Base-by-base conservation (phyloP, 2,797 vertebrate species). In the Arnoldichthys spilopterus region DNA sequence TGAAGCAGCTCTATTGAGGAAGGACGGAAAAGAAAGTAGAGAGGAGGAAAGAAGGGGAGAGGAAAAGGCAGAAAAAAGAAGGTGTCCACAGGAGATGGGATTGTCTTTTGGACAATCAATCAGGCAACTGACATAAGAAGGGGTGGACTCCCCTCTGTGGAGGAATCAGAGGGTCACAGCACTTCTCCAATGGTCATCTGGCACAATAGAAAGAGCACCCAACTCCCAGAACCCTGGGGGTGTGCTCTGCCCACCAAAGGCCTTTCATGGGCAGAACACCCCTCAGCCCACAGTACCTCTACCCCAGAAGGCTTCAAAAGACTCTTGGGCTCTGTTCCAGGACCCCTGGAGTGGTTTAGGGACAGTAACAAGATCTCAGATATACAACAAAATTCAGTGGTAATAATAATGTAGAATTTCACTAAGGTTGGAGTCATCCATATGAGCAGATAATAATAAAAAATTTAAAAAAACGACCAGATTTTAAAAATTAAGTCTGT, bases 41-140 rank as follows among this genome's bases (percentile, higher is more conserved):
- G n/a, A 22, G 70, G 24, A 34, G 43, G 20, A 73, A 34, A 77
- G 37, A 67, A n/a, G 71, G 16, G 28, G 40, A 66, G 20, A 77
- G 51, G 45, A 59, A 45, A 54, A 62, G 47, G n/a, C n/a, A n/a
- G 32, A 32, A 56, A 68, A 67, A 68, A 78, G 43, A 76, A 81
- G 71, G 66, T n/a, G 74, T 86, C 88, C 74, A 76, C 89, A 90
- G 86, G 82, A 91, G 85, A 84, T 63, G 76, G 73, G 81, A 90
- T 88, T 92, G 89, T 89, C 86, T 86, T 70, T n/a, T 62, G 84
- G 76, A 86, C 82, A 83, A 93, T 92, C 86, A 92, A 93, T 94
- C 91, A 92, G 85, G 81, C 56, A 68, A 77, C 61, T 90, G 89
- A 91, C 90, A 93, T 85, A 89, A 89, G 89, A 90, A 47, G 43